Conservation (phyloP, 2,888 invertebrate species). For the Dasypolia templi region DNA sequence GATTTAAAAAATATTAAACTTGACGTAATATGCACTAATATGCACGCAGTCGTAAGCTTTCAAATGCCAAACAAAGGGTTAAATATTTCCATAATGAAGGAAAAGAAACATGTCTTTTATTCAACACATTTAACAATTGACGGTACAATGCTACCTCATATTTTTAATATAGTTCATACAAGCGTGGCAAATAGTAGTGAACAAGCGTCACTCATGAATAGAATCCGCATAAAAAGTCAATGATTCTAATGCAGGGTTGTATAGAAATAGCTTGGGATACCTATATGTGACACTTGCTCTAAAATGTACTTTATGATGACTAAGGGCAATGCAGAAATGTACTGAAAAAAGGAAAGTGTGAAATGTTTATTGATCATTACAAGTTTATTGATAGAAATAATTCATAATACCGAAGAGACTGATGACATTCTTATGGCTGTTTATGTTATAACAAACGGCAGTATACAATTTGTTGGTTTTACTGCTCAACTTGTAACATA, state of each 20-base stretch:
- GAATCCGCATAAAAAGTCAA: slow-evolving; percentile 37
- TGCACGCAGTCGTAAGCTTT: slow-evolving; percentile 51
- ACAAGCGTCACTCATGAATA: slow-evolving; percentile 64
- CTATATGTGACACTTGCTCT: slow-evolving; percentile 41
- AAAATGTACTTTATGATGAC: slow-evolving; percentile 20
- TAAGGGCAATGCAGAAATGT: slow-evolving; percentile 12
- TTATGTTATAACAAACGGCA: slow-evolving; percentile 23
- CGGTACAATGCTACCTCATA: slow-evolving; percentile 80
- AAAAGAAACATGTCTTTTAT: slow-evolving; percentile 64
- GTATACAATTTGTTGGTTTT: slow-evolving; percentile 43
- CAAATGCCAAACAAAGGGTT: slow-evolving; percentile 65
- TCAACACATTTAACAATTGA: slow-evolving; percentile 73
- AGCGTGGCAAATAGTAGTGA: slow-evolving; percentile 73
- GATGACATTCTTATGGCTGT: slow-evolving; percentile 34
- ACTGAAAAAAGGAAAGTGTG: slow-evolving; percentile 40
- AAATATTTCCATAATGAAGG: slow-evolving; percentile 53
- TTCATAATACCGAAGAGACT: slow-evolving; percentile 23
- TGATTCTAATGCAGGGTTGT: slow-evolving; percentile 37
- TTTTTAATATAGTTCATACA: slow-evolving; percentile 79
- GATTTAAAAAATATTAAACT: too few species aligned
- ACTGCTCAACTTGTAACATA: slow-evolving; percentile 41
- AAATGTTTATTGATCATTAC: slow-evolving; percentile 31
- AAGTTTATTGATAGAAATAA: slow-evolving; percentile 29
- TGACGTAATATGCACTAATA: slow-evolving; percentile 51
- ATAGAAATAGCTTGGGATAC: slow-evolving; percentile 25